Evolutionary conservation across 2,888 invertebrate genomes (phyloP).

Genomic region (Pinctada fucata): DNA sequence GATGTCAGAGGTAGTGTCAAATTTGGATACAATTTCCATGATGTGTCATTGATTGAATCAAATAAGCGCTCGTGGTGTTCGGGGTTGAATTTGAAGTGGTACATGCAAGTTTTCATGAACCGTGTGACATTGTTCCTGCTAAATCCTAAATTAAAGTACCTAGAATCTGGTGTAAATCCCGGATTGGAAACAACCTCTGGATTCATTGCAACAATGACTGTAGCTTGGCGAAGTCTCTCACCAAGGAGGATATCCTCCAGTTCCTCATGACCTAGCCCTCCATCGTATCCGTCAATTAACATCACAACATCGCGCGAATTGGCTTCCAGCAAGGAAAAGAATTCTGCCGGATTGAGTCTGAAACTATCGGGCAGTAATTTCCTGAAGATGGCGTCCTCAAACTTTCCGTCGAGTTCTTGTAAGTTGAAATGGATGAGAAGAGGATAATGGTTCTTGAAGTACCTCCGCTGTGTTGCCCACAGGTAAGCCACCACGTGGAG

Average conservation of each 20-base stretch:
- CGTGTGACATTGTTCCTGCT: slow-evolving; percentile 46
- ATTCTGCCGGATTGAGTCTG: slow-evolving; percentile 57
- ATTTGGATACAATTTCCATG: slow-evolving; percentile 44
- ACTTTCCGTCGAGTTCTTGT: slow-evolving; percentile 42
- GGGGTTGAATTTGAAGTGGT: slow-evolving; percentile 48
- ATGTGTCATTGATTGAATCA: slow-evolving; percentile 47
- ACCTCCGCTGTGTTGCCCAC: slow-evolving; percentile 65
- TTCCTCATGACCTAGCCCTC: slow-evolving; percentile 37
- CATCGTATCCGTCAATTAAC: slow-evolving; percentile 68
- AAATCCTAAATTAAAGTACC: slow-evolving; percentile 58
- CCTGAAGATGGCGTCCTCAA: slow-evolving; percentile 52
- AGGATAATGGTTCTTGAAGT: slow-evolving; percentile 52
- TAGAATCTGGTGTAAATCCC: slow-evolving; percentile 51
- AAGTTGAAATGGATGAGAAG: slow-evolving; percentile 60
- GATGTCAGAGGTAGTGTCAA: slow-evolving; percentile 54
- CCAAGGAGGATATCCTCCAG: slow-evolving; percentile 56
- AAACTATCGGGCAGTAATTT: slow-evolving; percentile 62
- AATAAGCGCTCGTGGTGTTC: slow-evolving; percentile 56
- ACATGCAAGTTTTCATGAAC: slow-evolving; percentile 57
- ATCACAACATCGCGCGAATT: slow-evolving; percentile 61
- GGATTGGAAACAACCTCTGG: slow-evolving; percentile 45
- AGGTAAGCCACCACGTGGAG: slow-evolving; percentile 61
- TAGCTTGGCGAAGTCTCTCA: slow-evolving; percentile 48
- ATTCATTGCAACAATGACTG: slow-evolving; percentile 60
- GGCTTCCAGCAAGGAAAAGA: slow-evolving; percentile 61